Evolutionary conservation across 2,888 invertebrate species (phyloP), one percentile per base, ranked within the genome.

Genomic region (Pristionchus mayeri): DNA sequence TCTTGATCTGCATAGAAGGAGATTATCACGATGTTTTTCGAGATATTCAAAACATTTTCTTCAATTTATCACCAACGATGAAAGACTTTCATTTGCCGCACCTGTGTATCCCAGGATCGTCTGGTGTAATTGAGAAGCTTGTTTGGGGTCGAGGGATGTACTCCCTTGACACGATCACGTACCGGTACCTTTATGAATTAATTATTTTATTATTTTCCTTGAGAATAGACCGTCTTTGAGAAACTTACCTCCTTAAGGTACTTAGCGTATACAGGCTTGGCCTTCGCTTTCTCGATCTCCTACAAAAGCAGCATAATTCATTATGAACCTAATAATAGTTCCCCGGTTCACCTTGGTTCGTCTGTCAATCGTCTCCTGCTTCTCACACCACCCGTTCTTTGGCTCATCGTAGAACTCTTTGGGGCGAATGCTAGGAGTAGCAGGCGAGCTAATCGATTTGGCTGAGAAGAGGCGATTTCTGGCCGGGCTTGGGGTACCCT

Each of bases 141-240:
- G 90, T 97, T 96, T 4, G 98, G 98, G 2, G 98, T 98, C 91
- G 95, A 95, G 1, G 98, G 98, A 93, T 98, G 96, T 6, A 88
- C 79, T 30, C 87, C 89, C 82, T 87, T 87, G 52, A 87, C 86
- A 37, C 92, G 90, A n/a, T 86, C 86, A 30, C 34, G 16, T 18
- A 63, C 34, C 30, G 63, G 13, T 84, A 82, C 48, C 88, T 63
- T 16, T 18, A 21, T 4, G 27, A 57, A 7, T 54, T n/a, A 27
- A 40, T 44, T 79, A 79, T 9, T 37, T 24, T 16, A 75, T 30
- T 37, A 75, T 11, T 16, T 2, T 11, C 16, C n/a, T n/a, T 30
- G 13, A 75, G 13, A 75, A 37, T n/a, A 75, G 30, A 75, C 30
- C 16, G 16, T 75, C 13, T 44, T 44, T 21, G n/a, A 34, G 18